phyloP scores from a whole-genome alignment of 1,140 invertebrate species.

The Cydia strobilella region DNA sequence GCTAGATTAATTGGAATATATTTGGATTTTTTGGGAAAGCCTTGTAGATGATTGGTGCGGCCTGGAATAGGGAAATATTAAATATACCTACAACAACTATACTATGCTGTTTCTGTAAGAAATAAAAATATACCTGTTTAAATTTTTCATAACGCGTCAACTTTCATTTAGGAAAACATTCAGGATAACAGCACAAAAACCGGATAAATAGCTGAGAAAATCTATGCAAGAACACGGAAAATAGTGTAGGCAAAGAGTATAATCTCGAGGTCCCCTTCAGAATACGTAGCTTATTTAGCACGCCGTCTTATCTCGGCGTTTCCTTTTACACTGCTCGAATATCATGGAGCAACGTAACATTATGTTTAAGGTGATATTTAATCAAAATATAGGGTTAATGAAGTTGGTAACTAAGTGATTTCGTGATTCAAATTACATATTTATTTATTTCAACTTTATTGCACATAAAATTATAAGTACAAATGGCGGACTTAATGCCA shows the following conservation, averaged over 20 bases:
- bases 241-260: conserved; percentile 28
- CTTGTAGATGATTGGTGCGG: too few species aligned
- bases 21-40: too few species aligned
- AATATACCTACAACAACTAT: too few species aligned
- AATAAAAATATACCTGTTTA: neutral
- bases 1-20: too few species aligned
- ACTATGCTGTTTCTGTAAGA: too few species aligned
- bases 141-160: neutral
- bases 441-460: too few species aligned
- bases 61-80: too few species aligned
- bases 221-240: conserved; percentile 28
- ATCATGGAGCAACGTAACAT: neutral
- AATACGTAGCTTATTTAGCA: conserved; percentile 2
- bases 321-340: neutral
- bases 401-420: too few species aligned
- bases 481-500: too few species aligned
- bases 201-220: conserved; percentile 22
- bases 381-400: neutral
- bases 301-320: conserved; percentile 1
- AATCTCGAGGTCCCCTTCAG: neutral
- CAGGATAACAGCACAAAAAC: neutral
- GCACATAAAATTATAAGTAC: too few species aligned
- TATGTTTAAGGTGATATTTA: neutral
- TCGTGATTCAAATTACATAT: too few species aligned
- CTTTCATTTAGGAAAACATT: neutral